These are phyloP conservation scores for Enteromius unitaeniatus DNA, from an alignment of 2,797 vertebrate species.

Conservation along the genomic window DNA sequence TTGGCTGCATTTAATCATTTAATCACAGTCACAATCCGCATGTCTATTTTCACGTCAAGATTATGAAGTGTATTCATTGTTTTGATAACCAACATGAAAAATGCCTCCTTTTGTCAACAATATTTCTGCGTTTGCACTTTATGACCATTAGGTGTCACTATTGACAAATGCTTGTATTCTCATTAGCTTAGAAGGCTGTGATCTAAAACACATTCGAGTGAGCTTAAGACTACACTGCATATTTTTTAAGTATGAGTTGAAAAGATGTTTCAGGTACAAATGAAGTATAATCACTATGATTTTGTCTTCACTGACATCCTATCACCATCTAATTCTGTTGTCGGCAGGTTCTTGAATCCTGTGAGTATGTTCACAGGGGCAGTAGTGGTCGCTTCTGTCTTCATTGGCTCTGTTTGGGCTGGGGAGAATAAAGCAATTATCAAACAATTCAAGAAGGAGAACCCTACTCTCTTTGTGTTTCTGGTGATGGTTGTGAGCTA, in stretches of 20 bases:
- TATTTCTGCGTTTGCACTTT: slow-evolving; percentile 50
- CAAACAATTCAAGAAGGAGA: slow-evolving; percentile 87
- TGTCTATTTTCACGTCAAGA: neutral
- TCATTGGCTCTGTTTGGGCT: slow-evolving; percentile 86
- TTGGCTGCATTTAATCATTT: neutral
- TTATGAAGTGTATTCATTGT: neutral
- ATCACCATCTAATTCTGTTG: slow-evolving; percentile 29
- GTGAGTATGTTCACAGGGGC: slow-evolving; percentile 88
- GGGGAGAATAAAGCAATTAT: slow-evolving; percentile 86
- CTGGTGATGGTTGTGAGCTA: slow-evolving; percentile 87
- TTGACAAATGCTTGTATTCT: slow-evolving; percentile 27
- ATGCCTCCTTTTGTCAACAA: neutral
- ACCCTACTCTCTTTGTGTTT: slow-evolving; percentile 84
- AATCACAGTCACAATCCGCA: neutral
- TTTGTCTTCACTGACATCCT: neutral
- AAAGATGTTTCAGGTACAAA: neutral
- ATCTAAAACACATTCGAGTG: neutral
- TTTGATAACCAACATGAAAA: neutral
- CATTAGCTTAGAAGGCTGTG: neutral
- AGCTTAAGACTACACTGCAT: neutral
- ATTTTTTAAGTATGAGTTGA: neutral
- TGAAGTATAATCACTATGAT: neutral
- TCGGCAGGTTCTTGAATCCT: slow-evolving; percentile 88
- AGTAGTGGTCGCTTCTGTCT: slow-evolving; percentile 84
- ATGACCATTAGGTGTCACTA: slow-evolving; percentile 67